Evolutionary conservation across 1,140 invertebrate genomes (phyloP).

Genomic region (Ips typographus): DNA sequence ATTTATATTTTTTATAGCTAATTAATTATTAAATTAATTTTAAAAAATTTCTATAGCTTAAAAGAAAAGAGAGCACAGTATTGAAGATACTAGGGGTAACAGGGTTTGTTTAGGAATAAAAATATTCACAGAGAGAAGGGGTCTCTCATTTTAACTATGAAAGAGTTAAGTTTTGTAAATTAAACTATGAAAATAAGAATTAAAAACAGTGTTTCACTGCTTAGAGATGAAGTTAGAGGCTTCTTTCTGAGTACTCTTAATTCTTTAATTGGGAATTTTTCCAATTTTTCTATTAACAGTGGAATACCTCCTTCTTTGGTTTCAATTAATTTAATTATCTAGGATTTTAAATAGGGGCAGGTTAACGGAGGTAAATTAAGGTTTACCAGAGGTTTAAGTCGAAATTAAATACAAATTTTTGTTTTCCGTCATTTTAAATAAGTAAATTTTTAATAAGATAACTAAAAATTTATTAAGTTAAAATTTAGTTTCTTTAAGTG

Average conservation of each 20-base stretch:
- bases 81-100: conserved; percentile 60
- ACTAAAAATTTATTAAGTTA: neutral
- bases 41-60: conserved; percentile 58
- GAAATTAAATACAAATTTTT: conserved; percentile 3
- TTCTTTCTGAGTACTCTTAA: conserved; percentile 48
- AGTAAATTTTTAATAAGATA: neutral
- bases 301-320: conserved; percentile 2
- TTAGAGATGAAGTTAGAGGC: conserved; percentile 45
- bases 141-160: conserved; percentile 56
- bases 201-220: conserved; percentile 42
- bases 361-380: too few species aligned
- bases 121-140: conserved; percentile 52
- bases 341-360: conserved; percentile 2
- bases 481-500: neutral
- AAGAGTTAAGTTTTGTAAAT: conserved; percentile 59
- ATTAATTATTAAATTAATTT: too few species aligned
- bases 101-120: conserved; percentile 29
- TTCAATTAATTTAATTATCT: neutral
- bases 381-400: neutral
- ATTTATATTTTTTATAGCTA: conserved; percentile 46
- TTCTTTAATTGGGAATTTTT: conserved; percentile 43
- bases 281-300: neutral
- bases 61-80: conserved; percentile 57
- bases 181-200: conserved; percentile 58
- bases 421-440: neutral